Evolutionary conservation across 1,140 invertebrate genomes (phyloP), one percentile per base, ranked within the genome.

Genomic region (Popillia japonica): DNA sequence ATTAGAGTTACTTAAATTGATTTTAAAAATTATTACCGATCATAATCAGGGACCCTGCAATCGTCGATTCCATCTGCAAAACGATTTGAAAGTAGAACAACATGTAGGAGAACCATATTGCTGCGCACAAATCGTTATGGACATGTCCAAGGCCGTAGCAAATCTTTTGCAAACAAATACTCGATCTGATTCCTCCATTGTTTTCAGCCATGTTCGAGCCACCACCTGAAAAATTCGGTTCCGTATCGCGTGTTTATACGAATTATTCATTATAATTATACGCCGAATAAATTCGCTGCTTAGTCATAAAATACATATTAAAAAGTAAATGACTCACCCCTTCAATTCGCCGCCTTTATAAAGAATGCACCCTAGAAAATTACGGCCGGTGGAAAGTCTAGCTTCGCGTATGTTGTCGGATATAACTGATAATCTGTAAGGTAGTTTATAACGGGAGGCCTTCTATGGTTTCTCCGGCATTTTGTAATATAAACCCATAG

Each of bases 81-180:
- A 97, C 94, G 79, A 94, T 91, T 88, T 97, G 94, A 17, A 96
- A 90, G 87, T 94, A 98, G 78, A 98, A 91, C 80, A 98, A 90
- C 64, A 96, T 92, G 86, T 98, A 98, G 0, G 94, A 96, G 87
- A 98, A 98, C 96, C 96, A 98, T 92, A 98, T 95, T 0, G 94
- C 93, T 0, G 96, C 95, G 83, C 94, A 94, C 0, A 98, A 88
- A 87, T 98, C 96, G 88, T 98, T 98, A 83, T 96, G 93, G 61
- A 98, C 90, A 86, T 98, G 96, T 0, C 96, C 96, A 61, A 96
- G 86, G 27, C 94, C 93, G 83, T 92, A 97, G 0, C 92, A 88
- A 1, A 93, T 22, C 22, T 64, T 64, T 22, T 64, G 17, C 17
- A 64, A 22, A 22, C 17, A 64, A 17, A 64, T 3, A 27, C 17